Percentiles rank a stretch among this genome's conserved stretches.
Evolutionary conservation across 2,888 invertebrate species (phyloP).

Genomic region (Torymus tubicola): DNA sequence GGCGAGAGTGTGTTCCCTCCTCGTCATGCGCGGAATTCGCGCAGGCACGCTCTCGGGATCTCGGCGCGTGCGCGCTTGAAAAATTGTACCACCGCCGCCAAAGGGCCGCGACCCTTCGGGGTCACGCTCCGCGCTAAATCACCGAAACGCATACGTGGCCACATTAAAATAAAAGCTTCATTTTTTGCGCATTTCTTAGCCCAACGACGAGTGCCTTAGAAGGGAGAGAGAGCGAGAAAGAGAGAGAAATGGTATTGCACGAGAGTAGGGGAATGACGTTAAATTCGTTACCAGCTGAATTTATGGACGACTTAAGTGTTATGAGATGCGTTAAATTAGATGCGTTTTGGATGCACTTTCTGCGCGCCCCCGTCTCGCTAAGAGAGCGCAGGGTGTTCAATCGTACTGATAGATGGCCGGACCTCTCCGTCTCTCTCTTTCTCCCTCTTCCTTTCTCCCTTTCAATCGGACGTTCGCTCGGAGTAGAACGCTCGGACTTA

Average conservation of each 20-base stretch:
- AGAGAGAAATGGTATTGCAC: no score
- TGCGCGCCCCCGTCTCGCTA: neutral
- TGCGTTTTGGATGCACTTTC: constrained; percentile 42
- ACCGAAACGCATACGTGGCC: constrained; percentile 37
- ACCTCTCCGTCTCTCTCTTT: neutral
- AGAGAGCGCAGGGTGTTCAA: constrained; percentile 15
- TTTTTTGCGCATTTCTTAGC: constrained; percentile 1
- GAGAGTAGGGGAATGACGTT: neutral
- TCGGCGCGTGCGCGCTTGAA: constrained; percentile 17
- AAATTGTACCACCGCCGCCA: constrained; percentile 36
- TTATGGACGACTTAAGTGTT: constrained; percentile 50
- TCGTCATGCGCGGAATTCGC: constrained; percentile 43
- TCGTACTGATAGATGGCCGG: constrained; percentile 40
- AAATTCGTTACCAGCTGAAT: constrained; percentile 49
- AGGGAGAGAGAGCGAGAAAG: no score
- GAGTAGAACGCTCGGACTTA: neutral
- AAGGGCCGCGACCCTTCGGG: constrained; percentile 19
- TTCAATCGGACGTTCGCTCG: constrained; percentile 20
- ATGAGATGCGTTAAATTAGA: constrained; percentile 48
- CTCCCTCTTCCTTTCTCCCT: constrained; percentile 1
- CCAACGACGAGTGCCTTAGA: no score
- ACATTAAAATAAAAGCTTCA: constrained; percentile 49
- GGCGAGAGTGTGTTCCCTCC: neutral
- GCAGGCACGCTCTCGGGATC: constrained; percentile 4
- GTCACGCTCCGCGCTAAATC: constrained; percentile 44